These are phyloP conservation scores for Spheniscus mendiculus DNA, from an alignment of 2,113 vertebrate genomes.

Conservation along the genomic window DNA sequence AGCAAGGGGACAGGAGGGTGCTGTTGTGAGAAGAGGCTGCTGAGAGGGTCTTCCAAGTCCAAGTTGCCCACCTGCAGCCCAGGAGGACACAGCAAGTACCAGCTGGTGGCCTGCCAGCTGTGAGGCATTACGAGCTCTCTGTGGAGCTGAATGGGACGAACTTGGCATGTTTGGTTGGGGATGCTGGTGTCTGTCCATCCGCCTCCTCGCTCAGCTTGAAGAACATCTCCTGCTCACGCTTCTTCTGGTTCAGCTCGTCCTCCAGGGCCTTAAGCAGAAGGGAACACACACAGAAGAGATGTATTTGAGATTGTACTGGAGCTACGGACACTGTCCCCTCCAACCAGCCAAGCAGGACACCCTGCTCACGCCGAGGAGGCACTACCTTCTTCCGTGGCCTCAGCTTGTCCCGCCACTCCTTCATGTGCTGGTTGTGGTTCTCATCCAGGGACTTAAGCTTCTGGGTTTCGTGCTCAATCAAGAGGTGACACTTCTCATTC, in stretches of 20 bases:
- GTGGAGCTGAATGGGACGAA: slow-evolving; percentile 85
- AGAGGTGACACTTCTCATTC: slow-evolving; percentile 96
- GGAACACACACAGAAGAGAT: neutral
- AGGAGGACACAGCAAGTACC: neutral
- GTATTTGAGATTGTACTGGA: neutral
- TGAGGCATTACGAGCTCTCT: slow-evolving; percentile 57
- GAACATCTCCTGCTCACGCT: slow-evolving; percentile 91
- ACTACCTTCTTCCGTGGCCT: slow-evolving; percentile 91
- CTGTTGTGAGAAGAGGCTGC: neutral
- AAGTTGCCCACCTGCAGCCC: neutral
- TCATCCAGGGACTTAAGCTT: slow-evolving; percentile 92
- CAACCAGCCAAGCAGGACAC: neutral
- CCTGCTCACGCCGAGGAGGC: neutral
- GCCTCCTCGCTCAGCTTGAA: slow-evolving; percentile 82
- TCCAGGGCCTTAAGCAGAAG: slow-evolving; percentile 83
- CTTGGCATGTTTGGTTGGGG: slow-evolving; percentile 84
- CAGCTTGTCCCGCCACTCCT: slow-evolving; percentile 90
- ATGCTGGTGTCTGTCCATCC: slow-evolving; percentile 72
- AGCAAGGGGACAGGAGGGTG: neutral
- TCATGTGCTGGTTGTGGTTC: slow-evolving; percentile 86
- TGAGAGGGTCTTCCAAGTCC: neutral
- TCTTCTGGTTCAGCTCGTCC: slow-evolving; percentile 88
- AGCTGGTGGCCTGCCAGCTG: neutral
- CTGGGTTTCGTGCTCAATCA: slow-evolving; percentile 93
- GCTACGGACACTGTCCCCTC: neutral